These are phyloP conservation scores for Bucorvus abyssinicus DNA, from an alignment of 2,797 vertebrate species.

Conservation along the genomic window DNA sequence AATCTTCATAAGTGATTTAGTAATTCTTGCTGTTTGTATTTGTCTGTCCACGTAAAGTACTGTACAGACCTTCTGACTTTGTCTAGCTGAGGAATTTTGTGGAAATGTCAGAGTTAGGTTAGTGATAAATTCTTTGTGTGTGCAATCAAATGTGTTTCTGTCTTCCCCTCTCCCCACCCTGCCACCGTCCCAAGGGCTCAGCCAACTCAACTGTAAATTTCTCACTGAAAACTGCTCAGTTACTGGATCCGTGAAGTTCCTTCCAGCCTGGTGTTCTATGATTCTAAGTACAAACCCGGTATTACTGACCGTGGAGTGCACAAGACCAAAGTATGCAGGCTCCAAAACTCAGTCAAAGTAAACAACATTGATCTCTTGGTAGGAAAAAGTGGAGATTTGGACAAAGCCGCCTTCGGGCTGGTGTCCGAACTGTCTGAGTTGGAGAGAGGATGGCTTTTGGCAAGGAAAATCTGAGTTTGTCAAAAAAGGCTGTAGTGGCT, in stretches of 20 bases:
- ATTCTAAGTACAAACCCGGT: not conserved
- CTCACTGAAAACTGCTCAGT: not conserved
- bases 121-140: not conserved
- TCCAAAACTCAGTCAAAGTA: not conserved
- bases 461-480: not conserved
- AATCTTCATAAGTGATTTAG: not conserved
- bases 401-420: not conserved
- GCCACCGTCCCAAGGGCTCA: not conserved
- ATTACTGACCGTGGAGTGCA: not conserved
- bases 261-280: not conserved
- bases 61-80: not conserved
- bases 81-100: not conserved
- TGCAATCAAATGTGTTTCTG: not conserved
- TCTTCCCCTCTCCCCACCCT: not conserved
- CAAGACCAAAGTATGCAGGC: not conserved
- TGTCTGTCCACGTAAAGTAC: not conserved
- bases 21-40: not conserved
- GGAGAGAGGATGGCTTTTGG: not conserved
- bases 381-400: not conserved
- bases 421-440: not conserved
- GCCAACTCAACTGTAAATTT: not conserved
- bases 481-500: not conserved
- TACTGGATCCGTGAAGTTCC: not conserved
- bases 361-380: not conserved
- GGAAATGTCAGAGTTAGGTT: not conserved